Evolutionary conservation across 2,113 vertebrate species (phyloP).

Genomic region (Pampusana beccarii): DNA sequence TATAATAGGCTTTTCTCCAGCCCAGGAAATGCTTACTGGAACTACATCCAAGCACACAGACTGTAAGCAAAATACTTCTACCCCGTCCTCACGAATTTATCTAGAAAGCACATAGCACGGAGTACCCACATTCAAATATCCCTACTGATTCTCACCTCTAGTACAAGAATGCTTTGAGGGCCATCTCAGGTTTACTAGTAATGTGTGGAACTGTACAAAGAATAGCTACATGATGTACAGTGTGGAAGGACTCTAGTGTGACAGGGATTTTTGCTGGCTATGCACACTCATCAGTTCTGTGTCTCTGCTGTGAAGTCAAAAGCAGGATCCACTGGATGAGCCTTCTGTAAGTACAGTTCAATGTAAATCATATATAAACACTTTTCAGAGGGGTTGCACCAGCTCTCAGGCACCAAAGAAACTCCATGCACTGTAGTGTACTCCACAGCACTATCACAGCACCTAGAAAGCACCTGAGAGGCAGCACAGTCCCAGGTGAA

Average conservation of each 20-base stretch:
- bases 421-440: accelerated
- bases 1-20: background rate
- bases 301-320: background rate
- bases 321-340: background rate
- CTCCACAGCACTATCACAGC: background rate
- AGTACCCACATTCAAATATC: background rate
- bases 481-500: background rate
- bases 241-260: background rate
- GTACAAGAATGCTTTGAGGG: background rate
- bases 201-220: background rate
- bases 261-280: background rate
- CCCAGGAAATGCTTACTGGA: background rate
- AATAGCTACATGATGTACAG: background rate
- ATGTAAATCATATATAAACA: background rate
- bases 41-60: background rate
- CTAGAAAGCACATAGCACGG: background rate
- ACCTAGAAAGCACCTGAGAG: background rate
- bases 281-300: background rate
- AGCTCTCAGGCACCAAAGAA: background rate
- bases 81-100: background rate
- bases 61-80: background rate
- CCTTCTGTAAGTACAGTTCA: background rate
- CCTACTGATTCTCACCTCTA: background rate
- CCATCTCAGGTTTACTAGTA: background rate
- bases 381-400: background rate